phyloP scores from a whole-genome alignment of 2,888 invertebrate species.

The Nesidiocoris tenuis region DNA sequence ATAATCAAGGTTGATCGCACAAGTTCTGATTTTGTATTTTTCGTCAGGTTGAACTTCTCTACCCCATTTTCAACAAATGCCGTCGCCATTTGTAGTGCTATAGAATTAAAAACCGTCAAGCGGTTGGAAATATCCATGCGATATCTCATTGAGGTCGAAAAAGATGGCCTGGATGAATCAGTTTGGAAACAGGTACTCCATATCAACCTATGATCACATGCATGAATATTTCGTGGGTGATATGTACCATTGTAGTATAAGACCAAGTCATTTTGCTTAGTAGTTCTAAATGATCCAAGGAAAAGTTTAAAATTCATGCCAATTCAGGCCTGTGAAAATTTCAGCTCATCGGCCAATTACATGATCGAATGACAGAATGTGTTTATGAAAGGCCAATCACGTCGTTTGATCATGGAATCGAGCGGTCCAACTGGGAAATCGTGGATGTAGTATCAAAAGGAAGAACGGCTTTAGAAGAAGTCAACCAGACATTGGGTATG shows the following conservation, averaged over 20 bases:
- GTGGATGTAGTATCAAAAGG: constrained; percentile 81
- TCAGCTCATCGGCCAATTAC: constrained; percentile 64
- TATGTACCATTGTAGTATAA: too few relatives aligned
- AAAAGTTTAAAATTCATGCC: too few relatives aligned
- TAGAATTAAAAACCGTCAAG: constrained; percentile 71
- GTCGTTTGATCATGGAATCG: constrained; percentile 60
- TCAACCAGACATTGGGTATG: constrained; percentile 72
- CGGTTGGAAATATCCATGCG: constrained; percentile 81
- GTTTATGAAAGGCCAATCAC: constrained; percentile 67
- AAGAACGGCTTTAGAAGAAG: constrained; percentile 73
- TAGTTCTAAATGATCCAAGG: too few relatives aligned
- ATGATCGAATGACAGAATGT: constrained; percentile 94
- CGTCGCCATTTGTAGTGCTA: constrained; percentile 86
- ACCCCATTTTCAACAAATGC: constrained; percentile 96
- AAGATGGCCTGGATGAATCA: background rate
- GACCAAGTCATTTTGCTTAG: too few relatives aligned
- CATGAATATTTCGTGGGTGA: too few relatives aligned
- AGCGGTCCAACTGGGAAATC: constrained; percentile 72
- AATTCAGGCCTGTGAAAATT: too few relatives aligned
- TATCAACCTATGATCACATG: background rate
- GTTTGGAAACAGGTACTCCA: background rate
- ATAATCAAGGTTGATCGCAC: too few relatives aligned
- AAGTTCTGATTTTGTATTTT: too few relatives aligned
- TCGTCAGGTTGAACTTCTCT: constrained; percentile 82
- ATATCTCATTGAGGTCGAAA: constrained; percentile 62